These are phyloP conservation scores for Melinopterus prodromus DNA, from an alignment of 2,888 invertebrate genomes.

Conservation along the genomic window DNA sequence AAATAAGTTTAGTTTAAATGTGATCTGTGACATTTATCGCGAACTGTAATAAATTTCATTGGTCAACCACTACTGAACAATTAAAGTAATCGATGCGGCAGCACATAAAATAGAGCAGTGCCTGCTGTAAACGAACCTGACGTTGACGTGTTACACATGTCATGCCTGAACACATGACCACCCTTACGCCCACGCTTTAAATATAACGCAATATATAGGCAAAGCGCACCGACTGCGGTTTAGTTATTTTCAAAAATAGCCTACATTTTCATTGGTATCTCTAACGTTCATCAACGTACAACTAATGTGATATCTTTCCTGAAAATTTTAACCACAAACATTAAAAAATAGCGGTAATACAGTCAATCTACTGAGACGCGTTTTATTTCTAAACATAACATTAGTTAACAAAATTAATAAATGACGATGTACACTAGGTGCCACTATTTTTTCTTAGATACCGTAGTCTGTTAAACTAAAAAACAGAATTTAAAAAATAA, in stretches of 20 bases:
- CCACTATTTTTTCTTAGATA: no score
- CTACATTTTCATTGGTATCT: neutral
- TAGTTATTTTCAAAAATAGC: neutral
- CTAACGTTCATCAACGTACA: neutral
- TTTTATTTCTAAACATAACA: no score
- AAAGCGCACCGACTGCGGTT: neutral
- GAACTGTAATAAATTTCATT: neutral
- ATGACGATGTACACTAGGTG: no score
- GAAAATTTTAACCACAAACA: no score
- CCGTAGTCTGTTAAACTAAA: no score
- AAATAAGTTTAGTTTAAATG: neutral
- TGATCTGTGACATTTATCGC: neutral
- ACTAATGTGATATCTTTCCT: neutral
- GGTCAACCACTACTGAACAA: neutral
- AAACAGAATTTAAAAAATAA: no score
- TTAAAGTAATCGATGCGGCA: neutral
- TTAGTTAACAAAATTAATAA: no score
- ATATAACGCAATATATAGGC: neutral
- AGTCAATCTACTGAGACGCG: no score
- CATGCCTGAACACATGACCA: neutral
- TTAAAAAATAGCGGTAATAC: no score
- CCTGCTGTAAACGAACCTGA: neutral
- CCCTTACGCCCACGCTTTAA: neutral
- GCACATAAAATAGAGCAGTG: neutral
- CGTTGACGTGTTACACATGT: conserved; percentile 4